phyloP scores from a whole-genome alignment of 1,140 invertebrate species.

The Oncopodura yosiiana region DNA sequence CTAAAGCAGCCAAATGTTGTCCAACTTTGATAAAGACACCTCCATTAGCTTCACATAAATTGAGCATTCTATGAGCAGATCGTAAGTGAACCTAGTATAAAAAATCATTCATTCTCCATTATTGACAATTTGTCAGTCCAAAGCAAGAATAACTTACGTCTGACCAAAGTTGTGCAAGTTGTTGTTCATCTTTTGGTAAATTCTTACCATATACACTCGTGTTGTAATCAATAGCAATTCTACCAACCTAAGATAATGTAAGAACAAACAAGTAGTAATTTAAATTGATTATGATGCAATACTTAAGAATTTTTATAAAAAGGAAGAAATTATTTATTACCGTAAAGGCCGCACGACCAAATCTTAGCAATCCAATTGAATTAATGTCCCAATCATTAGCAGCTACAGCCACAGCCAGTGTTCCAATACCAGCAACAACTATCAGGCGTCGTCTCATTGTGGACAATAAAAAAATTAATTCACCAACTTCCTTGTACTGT shows the following conservation, averaged over 20 bases:
- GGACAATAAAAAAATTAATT: too few species aligned
- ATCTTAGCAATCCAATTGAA: conserved; percentile 66
- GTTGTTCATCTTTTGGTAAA: conserved; percentile 52
- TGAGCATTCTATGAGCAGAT: conserved; percentile 73
- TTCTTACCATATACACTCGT: conserved; percentile 56
- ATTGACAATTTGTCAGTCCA: too few species aligned
- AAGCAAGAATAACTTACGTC: too few species aligned
- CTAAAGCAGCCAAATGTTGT: conserved; percentile 90
- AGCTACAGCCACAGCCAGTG: too few species aligned
- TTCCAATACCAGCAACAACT: too few species aligned
- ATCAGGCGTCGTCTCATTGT: too few species aligned
- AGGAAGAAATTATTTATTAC: conserved; percentile 41
- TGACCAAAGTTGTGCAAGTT: conserved; percentile 59
- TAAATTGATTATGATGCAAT: too few species aligned
- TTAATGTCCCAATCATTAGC: conserved; percentile 38
- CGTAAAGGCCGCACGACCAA: conserved; percentile 65
- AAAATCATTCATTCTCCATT: too few species aligned
- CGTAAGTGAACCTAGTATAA: conserved; percentile 59
- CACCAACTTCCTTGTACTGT: too few species aligned
- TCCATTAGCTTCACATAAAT: conserved; percentile 84
- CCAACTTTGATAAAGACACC: conserved; percentile 96
- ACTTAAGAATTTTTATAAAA: neutral
- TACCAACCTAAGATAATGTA: conserved; percentile 46
- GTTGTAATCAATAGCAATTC: conserved; percentile 71
- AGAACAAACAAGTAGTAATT: too few species aligned